Conservation (phyloP, 2,797 vertebrate genomes). For the Bradypodion ventrale region DNA sequence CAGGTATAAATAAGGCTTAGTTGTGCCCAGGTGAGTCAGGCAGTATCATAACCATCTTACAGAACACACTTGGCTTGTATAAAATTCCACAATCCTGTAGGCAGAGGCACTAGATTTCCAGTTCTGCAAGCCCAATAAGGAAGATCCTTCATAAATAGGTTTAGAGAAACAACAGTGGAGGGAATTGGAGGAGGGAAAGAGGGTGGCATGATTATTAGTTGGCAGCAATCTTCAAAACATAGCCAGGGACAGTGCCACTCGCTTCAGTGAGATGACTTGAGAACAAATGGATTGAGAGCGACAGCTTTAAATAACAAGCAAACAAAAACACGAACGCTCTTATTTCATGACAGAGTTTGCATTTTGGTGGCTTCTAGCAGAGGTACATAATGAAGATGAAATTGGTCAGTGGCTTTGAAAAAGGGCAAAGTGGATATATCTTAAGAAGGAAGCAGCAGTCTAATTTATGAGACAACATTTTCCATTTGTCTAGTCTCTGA, state of each 20-base stretch:
- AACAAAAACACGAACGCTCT: neutral
- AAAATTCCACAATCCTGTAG: neutral
- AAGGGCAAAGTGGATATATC: neutral
- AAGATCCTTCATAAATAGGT: neutral
- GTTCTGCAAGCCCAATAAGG: neutral
- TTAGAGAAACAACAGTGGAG: slow-evolving; percentile 21
- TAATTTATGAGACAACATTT: neutral
- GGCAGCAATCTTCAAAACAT: neutral
- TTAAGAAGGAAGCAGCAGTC: neutral
- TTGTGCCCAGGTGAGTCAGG: slow-evolving; percentile 46
- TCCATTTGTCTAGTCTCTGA: slow-evolving; percentile 8
- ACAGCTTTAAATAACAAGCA: neutral
- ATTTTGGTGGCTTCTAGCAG: neutral
- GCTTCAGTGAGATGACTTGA: neutral
- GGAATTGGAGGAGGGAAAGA: neutral
- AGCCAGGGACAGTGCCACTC: neutral
- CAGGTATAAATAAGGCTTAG: neutral
- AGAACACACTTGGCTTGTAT: slow-evolving; percentile 28
- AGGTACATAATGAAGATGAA: neutral
- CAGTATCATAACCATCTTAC: slow-evolving; percentile 6
- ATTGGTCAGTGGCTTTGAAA: neutral
- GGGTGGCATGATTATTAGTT: neutral
- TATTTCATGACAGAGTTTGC: neutral
- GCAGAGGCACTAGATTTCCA: neutral
- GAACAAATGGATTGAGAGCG: neutral